These are phyloP conservation scores for Xylota segnis DNA, from an alignment of 2,888 invertebrate genomes.

Conservation along the genomic window DNA sequence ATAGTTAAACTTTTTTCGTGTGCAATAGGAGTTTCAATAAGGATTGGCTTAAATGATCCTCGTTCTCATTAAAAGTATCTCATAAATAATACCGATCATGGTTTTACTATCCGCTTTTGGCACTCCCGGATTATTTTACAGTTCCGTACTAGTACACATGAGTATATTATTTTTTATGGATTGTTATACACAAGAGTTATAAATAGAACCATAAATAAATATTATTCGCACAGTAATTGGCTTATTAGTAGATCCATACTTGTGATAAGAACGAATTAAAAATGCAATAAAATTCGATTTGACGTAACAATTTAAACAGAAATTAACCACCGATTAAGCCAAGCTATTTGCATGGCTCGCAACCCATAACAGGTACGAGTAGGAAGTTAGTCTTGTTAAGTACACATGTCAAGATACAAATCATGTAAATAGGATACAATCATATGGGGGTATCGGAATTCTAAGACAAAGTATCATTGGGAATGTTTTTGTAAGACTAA, in stretches of 20 bases:
- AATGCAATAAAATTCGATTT: conserved; percentile 4
- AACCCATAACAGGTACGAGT: conserved; percentile 6
- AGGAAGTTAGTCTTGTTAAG: conserved; percentile 25
- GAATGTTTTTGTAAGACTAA: neutral
- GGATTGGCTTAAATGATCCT: neutral
- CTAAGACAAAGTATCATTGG: neutral
- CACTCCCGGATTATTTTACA: neutral
- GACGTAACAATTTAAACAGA: neutral
- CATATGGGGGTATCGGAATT: neutral
- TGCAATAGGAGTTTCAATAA: neutral
- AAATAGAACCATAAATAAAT: conserved; percentile 3
- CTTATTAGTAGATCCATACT: conserved; percentile 15
- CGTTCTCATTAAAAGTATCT: neutral
- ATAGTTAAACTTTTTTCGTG: too few relatives aligned
- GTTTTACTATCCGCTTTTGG: neutral
- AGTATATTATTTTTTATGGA: neutral
- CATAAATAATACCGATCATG: neutral
- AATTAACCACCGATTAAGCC: neutral
- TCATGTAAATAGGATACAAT: too few relatives aligned
- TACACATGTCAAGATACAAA: conserved; percentile 30
- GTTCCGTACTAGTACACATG: neutral
- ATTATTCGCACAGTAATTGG: conserved; percentile 21
- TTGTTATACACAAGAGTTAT: neutral
- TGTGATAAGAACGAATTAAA: conserved; percentile 11
- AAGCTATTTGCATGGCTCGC: conserved; percentile 26